Evolutionary conservation across 2,113 vertebrate genomes (phyloP).

Genomic region (Dipodomys ordii): DNA sequence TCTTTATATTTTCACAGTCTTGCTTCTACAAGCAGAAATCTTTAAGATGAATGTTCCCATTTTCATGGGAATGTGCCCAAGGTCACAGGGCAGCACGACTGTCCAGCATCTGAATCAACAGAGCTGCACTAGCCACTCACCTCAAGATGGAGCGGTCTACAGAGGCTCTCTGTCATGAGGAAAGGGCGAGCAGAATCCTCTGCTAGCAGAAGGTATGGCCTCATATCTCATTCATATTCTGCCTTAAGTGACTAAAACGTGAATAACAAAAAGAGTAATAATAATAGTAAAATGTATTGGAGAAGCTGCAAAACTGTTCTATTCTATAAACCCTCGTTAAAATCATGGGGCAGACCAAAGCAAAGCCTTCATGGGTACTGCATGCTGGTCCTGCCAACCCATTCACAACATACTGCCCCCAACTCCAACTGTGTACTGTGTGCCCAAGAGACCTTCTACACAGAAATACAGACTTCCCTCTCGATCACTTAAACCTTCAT

Average conservation of each 20-base stretch:
- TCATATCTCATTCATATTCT: background rate
- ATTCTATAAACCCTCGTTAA: background rate
- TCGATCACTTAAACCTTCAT: background rate
- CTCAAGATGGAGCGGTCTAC: background rate
- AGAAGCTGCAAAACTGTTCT: background rate
- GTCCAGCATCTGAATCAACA: too few species aligned
- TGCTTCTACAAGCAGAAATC: too few species aligned
- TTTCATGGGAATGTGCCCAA: too few species aligned
- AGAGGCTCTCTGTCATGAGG: background rate
- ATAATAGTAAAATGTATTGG: background rate
- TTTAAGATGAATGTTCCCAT: too few species aligned
- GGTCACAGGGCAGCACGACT: background rate
- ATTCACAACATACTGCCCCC: background rate
- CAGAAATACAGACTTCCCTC: background rate
- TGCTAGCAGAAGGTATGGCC: too few species aligned
- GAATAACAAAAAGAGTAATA: background rate
- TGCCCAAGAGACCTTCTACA: background rate
- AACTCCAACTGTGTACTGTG: background rate
- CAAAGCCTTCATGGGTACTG: background rate
- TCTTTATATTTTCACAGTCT: too few species aligned
- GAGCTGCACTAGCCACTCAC: background rate
- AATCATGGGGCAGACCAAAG: background rate
- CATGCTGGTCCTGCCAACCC: background rate
- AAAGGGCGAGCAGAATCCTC: fast-evolving
- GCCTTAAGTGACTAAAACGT: background rate